Conservation (phyloP, 1,140 invertebrate species). For the Megalonaias nervosa region DNA sequence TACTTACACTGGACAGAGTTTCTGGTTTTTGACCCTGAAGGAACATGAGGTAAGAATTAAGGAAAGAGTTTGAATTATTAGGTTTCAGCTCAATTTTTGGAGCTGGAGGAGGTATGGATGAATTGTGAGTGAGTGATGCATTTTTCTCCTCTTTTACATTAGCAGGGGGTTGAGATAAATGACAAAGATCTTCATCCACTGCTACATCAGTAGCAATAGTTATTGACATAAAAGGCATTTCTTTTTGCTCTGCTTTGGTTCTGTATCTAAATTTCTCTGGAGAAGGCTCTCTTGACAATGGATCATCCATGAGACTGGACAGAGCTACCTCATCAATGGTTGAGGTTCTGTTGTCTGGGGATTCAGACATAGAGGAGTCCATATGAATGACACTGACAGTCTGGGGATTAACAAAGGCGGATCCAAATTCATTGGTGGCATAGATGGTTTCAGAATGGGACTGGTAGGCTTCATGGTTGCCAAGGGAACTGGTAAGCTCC, state of each 20-base stretch:
- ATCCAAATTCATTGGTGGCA: too few relatives aligned
- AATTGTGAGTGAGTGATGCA: background rate
- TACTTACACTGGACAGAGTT: constrained; percentile 66
- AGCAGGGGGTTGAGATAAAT: constrained; percentile 38
- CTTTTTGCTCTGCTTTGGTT: constrained; percentile 40
- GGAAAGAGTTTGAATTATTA: constrained; percentile 50
- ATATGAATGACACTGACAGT: background rate
- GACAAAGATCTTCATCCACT: constrained; percentile 48
- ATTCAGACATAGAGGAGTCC: constrained; percentile 11
- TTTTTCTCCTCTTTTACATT: constrained; percentile 18
- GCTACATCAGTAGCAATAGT: constrained; percentile 35
- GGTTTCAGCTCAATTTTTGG: constrained; percentile 34
- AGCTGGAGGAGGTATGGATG: constrained; percentile 7
- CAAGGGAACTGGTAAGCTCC: too few relatives aligned
- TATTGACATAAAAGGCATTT: constrained; percentile 25
- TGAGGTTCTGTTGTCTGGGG: constrained; percentile 16
- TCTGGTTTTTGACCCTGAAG: constrained; percentile 68
- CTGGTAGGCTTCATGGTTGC: too few relatives aligned
- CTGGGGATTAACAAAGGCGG: too few relatives aligned
- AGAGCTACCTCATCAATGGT: constrained; percentile 54
- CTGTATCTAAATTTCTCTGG: constrained; percentile 21
- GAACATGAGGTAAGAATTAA: constrained; percentile 66
- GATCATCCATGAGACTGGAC: constrained; percentile 44
- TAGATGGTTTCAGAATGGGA: too few relatives aligned
- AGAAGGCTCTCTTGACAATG: constrained; percentile 12